Base-by-base conservation (phyloP, 1,140 invertebrate species). In the Drosophila erecta region DNA sequence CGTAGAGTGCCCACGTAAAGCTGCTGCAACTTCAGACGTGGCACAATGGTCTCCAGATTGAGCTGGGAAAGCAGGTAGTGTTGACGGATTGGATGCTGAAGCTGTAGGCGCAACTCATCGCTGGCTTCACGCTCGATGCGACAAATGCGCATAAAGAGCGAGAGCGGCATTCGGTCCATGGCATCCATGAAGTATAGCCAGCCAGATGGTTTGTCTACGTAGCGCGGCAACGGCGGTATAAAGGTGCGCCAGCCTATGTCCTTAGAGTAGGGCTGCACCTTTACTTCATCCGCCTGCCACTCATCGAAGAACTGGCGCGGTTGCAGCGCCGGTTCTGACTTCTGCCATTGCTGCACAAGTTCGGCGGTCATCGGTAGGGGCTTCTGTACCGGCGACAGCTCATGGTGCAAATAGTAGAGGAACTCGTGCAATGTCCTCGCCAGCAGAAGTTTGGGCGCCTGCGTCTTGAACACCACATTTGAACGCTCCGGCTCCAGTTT, bases 181-280 rank as follows among this genome's bases (percentile, higher is more conserved):
- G 96, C 90, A 84, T 97, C 97, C 65, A 94, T 94, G 72, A 97
- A 93, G 44, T 96, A 93, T n/a, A 94, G 93, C 96, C 96, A 97
- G 17, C 96, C 96, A n/a, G 90, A 38, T 1, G 93, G 92, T 92
- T 94, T 96, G 40, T 94, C 94, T 40, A 79, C 86, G 80, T 96
- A 95, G 44, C 91, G 81, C 1, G 95, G 95, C 40, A 97, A 79
- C 1, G 96, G 95, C 2, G 95, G 94, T 11, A 97, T 92, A 81
- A 97, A 97, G 91, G 95, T 96, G 91, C 95, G 95, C 96, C 96
- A 97, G 70, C 91, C 93, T 3, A 95, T 90, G 71, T 94, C 92
- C 2, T 92, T 90, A 11, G 78, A 91, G 53, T 94, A 95, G 7
- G 93, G 87, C 24, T 51, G 17, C 0, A 79, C 56, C 1, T 46